These are phyloP conservation scores for Galendromus occidentalis DNA, from an alignment of 1,140 invertebrate genomes.

Conservation along the genomic window DNA sequence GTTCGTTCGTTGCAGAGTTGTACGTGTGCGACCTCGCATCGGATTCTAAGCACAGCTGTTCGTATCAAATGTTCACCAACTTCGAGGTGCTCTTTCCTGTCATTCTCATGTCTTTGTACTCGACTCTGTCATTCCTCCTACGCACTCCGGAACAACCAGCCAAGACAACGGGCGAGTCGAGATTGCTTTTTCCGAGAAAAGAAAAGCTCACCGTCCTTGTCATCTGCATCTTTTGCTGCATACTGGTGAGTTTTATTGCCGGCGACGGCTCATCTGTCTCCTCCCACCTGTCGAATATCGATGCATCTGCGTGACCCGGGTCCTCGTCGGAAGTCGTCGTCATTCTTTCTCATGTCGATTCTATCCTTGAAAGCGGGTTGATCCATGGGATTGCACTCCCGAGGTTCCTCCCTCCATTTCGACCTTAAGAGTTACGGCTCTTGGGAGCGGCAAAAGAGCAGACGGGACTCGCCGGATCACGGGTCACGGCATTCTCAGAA, in stretches of 20 bases:
- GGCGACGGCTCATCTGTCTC: too few relatives aligned
- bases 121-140: neutral
- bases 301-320: too few relatives aligned
- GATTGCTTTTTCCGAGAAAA: neutral
- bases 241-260: neutral
- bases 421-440: too few relatives aligned
- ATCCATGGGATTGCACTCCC: too few relatives aligned
- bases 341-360: too few relatives aligned
- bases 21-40: neutral
- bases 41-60: conserved; percentile 8
- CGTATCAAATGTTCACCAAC: conserved; percentile 5
- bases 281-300: too few relatives aligned
- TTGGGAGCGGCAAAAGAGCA: too few relatives aligned
- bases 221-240: conserved; percentile 7
- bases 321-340: too few relatives aligned
- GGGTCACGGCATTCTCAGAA: too few relatives aligned
- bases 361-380: too few relatives aligned
- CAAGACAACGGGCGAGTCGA: neutral
- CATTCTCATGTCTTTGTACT: neutral
- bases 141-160: neutral
- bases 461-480: too few relatives aligned
- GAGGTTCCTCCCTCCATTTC: too few relatives aligned
- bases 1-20: neutral
- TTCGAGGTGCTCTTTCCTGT: neutral
- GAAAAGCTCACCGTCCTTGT: conserved; percentile 1